A percentile compares a stretch with the other conserved stretches of the same genome.
Evolutionary conservation across 2,113 vertebrate genomes (phyloP).

Genomic region (Alligator mississippiensis): DNA sequence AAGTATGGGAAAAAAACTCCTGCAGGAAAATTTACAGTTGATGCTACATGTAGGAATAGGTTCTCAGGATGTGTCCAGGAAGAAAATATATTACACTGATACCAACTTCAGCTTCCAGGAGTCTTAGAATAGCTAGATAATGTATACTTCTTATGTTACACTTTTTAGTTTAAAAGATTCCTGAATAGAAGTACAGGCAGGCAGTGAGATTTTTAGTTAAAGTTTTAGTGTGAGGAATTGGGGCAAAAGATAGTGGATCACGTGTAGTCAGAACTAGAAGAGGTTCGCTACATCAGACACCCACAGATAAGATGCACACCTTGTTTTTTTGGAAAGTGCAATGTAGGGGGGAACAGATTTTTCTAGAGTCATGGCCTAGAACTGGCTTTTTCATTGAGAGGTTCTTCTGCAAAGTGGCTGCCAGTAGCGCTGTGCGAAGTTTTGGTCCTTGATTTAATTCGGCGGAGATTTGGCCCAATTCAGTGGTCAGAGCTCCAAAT

Average conservation of each 20-base stretch:
- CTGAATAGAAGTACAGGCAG: background rate
- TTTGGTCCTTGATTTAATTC: too few species aligned
- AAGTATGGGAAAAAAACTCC: rapidly evolving
- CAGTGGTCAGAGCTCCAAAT: too few species aligned
- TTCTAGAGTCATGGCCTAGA: too few species aligned
- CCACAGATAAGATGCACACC: too few species aligned
- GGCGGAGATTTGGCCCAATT: too few species aligned
- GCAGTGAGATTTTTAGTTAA: background rate
- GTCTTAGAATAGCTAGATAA: background rate
- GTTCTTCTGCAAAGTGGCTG: too few species aligned
- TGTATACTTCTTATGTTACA: background rate
- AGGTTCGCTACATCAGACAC: background rate
- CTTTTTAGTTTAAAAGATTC: background rate
- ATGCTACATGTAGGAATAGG: background rate
- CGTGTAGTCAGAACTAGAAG: background rate
- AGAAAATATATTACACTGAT: background rate
- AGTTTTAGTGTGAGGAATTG: background rate
- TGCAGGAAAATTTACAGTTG: background rate
- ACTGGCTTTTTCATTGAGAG: too few species aligned
- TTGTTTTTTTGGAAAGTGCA: too few species aligned
- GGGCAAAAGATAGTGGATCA: background rate
- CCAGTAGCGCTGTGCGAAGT: too few species aligned
- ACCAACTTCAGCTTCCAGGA: background rate
- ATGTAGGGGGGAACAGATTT: too few species aligned
- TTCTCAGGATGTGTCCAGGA: background rate